Evolutionary conservation across 2,113 vertebrate genomes (phyloP).

Genomic region (Catharus minimus): DNA sequence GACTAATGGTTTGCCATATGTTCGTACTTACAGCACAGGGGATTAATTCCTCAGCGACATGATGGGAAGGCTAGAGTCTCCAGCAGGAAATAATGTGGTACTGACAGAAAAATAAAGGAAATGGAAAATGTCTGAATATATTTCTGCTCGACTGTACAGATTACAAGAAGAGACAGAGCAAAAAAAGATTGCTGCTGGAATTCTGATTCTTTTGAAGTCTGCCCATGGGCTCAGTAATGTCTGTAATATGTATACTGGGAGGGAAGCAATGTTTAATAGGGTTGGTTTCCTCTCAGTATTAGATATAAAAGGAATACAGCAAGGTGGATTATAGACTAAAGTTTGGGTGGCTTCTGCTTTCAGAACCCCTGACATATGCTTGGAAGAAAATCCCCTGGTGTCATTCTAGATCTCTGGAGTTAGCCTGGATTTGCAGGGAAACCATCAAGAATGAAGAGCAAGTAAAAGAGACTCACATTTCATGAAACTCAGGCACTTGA

Average conservation of each 20-base stretch:
- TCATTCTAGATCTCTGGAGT: neutral
- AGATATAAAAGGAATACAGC: neutral
- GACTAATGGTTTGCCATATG: neutral
- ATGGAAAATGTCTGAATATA: neutral
- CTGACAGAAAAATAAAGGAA: slow-evolving; percentile 2
- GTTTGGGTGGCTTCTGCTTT: neutral
- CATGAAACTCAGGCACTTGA: neutral
- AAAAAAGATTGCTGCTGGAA: neutral
- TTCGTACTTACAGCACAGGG: neutral
- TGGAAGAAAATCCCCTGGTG: neutral
- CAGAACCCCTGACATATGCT: neutral
- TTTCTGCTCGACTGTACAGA: neutral
- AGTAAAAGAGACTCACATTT: neutral
- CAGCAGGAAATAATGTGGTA: neutral
- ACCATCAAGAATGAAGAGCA: neutral
- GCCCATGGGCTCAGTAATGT: neutral
- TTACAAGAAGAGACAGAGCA: neutral
- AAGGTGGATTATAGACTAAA: neutral
- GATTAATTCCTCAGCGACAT: neutral
- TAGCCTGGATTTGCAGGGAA: neutral
- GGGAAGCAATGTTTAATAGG: neutral
- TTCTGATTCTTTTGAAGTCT: neutral
- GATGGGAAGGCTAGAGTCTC: neutral
- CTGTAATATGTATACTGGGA: neutral
- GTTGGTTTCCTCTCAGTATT: neutral